Evolutionary conservation across 2,113 vertebrate species (phyloP).

Genomic region (Strix aluco): DNA sequence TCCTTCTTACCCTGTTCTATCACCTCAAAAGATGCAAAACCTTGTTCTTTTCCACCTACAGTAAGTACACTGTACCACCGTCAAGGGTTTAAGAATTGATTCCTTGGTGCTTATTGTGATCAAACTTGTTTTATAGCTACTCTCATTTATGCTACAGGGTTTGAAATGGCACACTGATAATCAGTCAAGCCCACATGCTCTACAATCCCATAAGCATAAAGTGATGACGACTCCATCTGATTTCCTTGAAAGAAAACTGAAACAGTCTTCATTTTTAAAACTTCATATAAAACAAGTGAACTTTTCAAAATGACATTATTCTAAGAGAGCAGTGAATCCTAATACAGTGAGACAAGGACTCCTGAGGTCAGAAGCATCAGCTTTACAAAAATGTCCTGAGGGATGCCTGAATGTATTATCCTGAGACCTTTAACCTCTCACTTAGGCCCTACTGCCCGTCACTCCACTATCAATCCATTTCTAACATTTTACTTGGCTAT

Average conservation of each 20-base stretch:
- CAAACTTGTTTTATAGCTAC: background rate
- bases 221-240: background rate
- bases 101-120: background rate
- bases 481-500: constrained; percentile 73
- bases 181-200: background rate
- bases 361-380: constrained; percentile 66
- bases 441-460: constrained; percentile 59
- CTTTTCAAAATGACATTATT: constrained; percentile 67
- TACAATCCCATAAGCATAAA: background rate
- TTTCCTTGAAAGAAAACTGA: constrained; percentile 44
- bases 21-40: background rate
- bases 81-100: background rate
- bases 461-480: constrained; percentile 69
- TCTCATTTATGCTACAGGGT: background rate
- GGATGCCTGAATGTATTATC: constrained; percentile 68
- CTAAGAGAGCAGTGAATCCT: constrained; percentile 64
- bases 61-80: background rate
- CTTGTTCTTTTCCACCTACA: background rate
- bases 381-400: constrained; percentile 62
- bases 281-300: constrained; percentile 35
- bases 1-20: background rate
- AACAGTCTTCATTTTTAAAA: constrained; percentile 22
- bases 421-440: constrained; percentile 65
- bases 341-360: constrained; percentile 49
- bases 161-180: background rate